These are phyloP conservation scores for Melikaiella ostensackeni DNA, from an alignment of 2,888 invertebrate genomes.

Conservation along the genomic window DNA sequence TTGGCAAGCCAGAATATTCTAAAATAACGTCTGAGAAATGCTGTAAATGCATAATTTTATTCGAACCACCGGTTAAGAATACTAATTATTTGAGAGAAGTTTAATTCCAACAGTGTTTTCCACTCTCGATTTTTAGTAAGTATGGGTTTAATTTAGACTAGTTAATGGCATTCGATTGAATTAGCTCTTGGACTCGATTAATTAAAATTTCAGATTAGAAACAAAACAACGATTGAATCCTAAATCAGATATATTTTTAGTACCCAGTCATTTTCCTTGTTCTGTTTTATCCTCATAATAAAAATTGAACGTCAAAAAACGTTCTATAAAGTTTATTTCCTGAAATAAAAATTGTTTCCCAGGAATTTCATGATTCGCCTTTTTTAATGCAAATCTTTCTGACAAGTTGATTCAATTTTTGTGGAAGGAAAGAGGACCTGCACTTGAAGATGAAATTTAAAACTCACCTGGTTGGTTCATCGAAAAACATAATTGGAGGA, in stretches of 20 bases:
- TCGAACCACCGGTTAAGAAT: conserved; percentile 21
- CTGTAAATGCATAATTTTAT: conserved; percentile 30
- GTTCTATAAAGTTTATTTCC: no score
- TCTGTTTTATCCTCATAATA: no score
- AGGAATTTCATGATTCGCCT: no score
- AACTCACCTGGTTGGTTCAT: conserved; percentile 91
- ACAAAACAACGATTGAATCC: neutral
- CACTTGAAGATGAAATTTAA: neutral
- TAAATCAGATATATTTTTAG: neutral
- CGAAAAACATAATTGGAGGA: conserved; percentile 98
- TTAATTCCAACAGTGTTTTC: conserved; percentile 21
- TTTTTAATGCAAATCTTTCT: no score
- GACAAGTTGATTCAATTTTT: no score
- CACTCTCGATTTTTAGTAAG: neutral
- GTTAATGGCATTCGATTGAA: neutral
- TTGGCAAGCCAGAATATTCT: conserved; percentile 12
- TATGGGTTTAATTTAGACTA: neutral
- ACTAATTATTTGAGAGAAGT: neutral
- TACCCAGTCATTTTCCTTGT: neutral
- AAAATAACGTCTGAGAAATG: conserved; percentile 27
- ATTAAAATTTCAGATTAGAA: neutral
- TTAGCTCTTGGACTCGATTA: neutral
- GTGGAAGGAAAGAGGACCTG: no score
- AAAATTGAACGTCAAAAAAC: no score
- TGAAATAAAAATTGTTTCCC: no score